Evolutionary conservation across 2,888 invertebrate genomes (phyloP), one percentile per base, ranked within the genome.

Genomic region (Dryadula phaetusa): DNA sequence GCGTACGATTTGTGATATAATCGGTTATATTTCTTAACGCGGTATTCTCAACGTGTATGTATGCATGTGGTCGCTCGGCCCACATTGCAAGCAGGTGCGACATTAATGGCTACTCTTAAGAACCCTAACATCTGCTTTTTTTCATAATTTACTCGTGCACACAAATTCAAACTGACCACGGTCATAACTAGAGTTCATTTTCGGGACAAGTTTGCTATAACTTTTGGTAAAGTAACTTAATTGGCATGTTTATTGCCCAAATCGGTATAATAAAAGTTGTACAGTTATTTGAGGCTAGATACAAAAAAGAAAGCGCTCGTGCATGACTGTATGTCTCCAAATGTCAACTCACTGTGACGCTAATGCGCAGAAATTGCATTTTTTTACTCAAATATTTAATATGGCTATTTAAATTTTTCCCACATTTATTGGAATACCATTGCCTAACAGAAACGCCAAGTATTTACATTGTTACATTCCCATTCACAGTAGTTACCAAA

Each of bases 71-170:
- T 64, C 64, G 64, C 58, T 60, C 74, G 69, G 73, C 70, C 70
- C 76, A 74, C 76, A 75, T 73, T 73, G 72, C 75, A 74, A 72
- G 90, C 91, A 90, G 91, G 90, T 90, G 91, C 83, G 79, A 74
- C 72, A 81, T 84, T 85, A 86, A 85, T 86, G 81, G 82, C 82
- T 79, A 83, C 82, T 85, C 82, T 83, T 80, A 80, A 82, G 81
- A 80, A 81, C 77, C 74, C 78, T 79, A 78, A 85, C 91, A 91
- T 90, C 92, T 92, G 91, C 90, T 89, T 88, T 90, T 88, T 88
- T 88, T 82, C 82, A 85, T 85, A 85, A 88, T 86, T 81, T 82
- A 85, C 85, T 78, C 78, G 71, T 12, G 40, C 49, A 71, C 81
- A 83, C 85, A 77, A 85, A 87, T 88, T 86, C 82, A 83, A 86